Conservation (phyloP, 2,888 invertebrate genomes). For the Brassicogethes aeneus region DNA sequence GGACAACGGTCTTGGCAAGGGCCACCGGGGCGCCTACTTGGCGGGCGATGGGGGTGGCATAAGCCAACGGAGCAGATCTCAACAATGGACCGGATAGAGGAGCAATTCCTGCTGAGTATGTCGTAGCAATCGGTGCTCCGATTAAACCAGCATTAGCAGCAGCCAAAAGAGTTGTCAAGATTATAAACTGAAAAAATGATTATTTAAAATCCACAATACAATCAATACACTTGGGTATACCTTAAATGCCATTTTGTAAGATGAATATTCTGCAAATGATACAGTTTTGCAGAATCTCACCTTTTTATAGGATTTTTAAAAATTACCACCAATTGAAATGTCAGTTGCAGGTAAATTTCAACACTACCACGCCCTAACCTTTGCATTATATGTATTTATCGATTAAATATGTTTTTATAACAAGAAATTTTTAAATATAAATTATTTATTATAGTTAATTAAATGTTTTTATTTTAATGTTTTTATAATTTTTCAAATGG, state of each 20-base stretch:
- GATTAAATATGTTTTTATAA: too few species aligned
- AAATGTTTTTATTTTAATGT: too few species aligned
- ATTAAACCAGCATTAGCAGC: slow-evolving; percentile 39
- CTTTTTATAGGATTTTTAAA: too few species aligned
- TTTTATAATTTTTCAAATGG: too few species aligned
- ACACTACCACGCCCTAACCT: too few species aligned
- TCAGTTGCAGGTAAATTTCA: too few species aligned
- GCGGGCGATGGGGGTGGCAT: slow-evolving; percentile 21
- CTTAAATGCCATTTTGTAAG: not conserved
- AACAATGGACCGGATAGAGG: not conserved
- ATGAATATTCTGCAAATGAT: too few species aligned
- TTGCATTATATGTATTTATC: too few species aligned
- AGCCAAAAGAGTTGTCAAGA: slow-evolving; percentile 15
- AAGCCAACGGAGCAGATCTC: slow-evolving; percentile 31
- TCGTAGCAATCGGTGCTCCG: slow-evolving; percentile 2
- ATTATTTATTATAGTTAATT: too few species aligned
- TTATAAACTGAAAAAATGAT: slow-evolving; percentile 10
- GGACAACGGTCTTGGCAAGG: slow-evolving; percentile 16
- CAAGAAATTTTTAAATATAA: too few species aligned
- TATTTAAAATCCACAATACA: not conserved
- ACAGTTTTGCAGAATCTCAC: too few species aligned
- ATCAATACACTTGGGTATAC: not conserved
- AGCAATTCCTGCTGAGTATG: not conserved
- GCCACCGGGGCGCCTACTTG: slow-evolving; percentile 27
- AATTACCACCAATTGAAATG: too few species aligned